Percentiles rank a stretch among this genome's conserved stretches.
Evolutionary conservation across 2,113 vertebrate species (phyloP).

Genomic region (Anas platyrhynchos): DNA sequence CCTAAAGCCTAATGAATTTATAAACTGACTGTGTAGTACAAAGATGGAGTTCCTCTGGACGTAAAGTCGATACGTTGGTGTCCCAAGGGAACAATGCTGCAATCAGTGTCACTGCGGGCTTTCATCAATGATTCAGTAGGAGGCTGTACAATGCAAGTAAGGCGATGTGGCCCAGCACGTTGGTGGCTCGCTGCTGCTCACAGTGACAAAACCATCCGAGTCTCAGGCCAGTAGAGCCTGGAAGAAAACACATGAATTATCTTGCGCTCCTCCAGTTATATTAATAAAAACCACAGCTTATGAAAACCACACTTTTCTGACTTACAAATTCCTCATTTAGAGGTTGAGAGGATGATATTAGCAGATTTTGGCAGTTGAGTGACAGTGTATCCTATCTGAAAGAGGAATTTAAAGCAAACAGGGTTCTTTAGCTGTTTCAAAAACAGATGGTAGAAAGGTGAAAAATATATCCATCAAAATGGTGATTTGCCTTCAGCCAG

Average conservation of each 20-base stretch:
- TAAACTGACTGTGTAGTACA: background rate
- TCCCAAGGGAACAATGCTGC: background rate
- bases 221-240: background rate
- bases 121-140: background rate
- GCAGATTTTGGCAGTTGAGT: background rate
- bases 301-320: background rate
- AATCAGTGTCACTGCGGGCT: background rate
- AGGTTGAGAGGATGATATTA: background rate
- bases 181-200: background rate
- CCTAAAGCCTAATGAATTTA: background rate
- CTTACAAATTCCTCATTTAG: background rate
- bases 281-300: background rate
- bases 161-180: background rate
- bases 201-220: background rate
- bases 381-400: background rate
- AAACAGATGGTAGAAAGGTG: background rate
- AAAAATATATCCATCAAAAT: background rate
- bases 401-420: background rate
- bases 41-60: background rate
- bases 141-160: conserved; percentile 3
- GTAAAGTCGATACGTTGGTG: background rate
- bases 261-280: background rate
- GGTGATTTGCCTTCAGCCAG: background rate
- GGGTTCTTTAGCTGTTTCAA: background rate
- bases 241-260: conserved; percentile 6